These are phyloP conservation scores for Propithecus coquereli DNA, from an alignment of 2,113 vertebrate species.

Conservation along the genomic window DNA sequence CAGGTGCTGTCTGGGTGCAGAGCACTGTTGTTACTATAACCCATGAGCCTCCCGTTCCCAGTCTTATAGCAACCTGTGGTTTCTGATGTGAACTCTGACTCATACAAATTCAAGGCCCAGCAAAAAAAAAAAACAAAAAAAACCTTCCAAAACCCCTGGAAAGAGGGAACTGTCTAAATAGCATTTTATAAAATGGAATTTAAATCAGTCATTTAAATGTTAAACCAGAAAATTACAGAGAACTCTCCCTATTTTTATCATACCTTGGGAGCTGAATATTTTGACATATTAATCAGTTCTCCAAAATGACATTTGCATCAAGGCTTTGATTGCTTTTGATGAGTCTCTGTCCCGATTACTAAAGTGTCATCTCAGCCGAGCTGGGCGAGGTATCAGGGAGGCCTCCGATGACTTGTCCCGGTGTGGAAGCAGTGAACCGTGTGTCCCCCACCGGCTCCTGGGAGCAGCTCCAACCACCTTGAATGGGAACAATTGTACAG, in stretches of 20 bases:
- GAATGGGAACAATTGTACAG: neutral
- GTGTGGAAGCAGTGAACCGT: neutral
- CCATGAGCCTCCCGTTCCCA: neutral
- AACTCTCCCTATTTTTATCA: slow-evolving; percentile 34
- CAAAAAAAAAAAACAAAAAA: neutral
- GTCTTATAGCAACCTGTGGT: neutral
- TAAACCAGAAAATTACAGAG: slow-evolving; percentile 20
- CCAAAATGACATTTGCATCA: slow-evolving; percentile 16
- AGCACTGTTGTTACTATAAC: too few species aligned
- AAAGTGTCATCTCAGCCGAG: neutral
- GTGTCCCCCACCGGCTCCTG: neutral
- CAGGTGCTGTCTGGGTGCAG: neutral
- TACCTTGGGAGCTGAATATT: slow-evolving; percentile 27
- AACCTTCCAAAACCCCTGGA: neutral
- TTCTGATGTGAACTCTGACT: neutral
- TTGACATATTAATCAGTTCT: slow-evolving; percentile 30
- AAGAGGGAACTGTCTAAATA: neutral
- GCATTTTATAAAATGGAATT: slow-evolving; percentile 22
- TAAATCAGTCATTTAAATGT: slow-evolving; percentile 17
- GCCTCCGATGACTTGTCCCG: neutral
- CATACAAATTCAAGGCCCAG: neutral
- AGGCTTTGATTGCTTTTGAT: neutral
- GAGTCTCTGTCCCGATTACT: neutral
- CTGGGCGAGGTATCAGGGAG: neutral
- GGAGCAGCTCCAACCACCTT: neutral